Evolutionary conservation across 2,797 vertebrate genomes (phyloP).

Genomic region (Perdix hodgsoniae): DNA sequence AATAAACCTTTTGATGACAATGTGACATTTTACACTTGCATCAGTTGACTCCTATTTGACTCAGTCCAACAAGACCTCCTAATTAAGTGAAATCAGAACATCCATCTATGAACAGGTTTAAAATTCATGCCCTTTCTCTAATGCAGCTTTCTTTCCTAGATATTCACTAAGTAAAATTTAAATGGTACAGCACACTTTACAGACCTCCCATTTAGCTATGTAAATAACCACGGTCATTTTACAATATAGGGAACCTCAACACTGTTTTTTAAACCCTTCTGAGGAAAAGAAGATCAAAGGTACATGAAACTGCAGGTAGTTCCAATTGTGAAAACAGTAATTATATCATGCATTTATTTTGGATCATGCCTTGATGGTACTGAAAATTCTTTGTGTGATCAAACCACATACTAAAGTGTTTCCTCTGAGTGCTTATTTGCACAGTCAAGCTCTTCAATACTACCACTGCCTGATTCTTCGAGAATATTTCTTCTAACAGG

Average conservation of each 20-base stretch:
- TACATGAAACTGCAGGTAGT: neutral
- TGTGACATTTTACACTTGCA: neutral
- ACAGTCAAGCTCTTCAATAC: neutral
- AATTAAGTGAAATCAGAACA: neutral
- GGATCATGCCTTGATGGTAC: neutral
- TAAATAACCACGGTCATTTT: neutral
- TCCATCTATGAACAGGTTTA: neutral
- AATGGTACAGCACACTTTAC: too few relatives aligned
- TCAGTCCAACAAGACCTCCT: neutral
- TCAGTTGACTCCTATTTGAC: neutral
- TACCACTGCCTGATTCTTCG: too few relatives aligned
- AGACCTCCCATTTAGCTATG: neutral
- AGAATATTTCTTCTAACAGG: neutral
- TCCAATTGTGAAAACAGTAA: neutral
- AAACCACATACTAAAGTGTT: neutral
- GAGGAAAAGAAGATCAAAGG: neutral
- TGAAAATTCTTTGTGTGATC: neutral
- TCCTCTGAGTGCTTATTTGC: neutral
- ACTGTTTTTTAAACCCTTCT: neutral
- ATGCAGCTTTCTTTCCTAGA: neutral
- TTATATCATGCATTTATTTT: neutral
- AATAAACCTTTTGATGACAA: neutral
- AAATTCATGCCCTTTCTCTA: neutral
- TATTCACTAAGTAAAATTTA: neutral
- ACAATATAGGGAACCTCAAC: neutral